Percentiles rank a stretch among this genome's conserved stretches.
Conservation (phyloP, 2,888 invertebrate genomes). For the Pyrrhia umbra region DNA sequence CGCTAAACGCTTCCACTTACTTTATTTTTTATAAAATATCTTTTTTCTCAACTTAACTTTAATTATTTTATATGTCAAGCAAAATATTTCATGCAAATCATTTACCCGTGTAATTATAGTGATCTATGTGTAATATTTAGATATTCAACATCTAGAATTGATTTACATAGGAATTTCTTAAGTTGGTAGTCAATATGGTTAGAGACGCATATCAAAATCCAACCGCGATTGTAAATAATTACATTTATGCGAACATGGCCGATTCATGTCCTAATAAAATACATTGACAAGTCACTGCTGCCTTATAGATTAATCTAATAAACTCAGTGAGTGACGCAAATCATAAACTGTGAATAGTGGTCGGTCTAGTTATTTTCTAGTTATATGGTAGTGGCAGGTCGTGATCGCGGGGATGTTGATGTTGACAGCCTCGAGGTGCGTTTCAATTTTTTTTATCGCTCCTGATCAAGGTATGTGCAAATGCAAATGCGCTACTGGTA, state of each 20-base stretch:
- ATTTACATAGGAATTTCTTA: conserved; percentile 60
- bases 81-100: conserved; percentile 48
- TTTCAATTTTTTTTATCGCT: conserved; percentile 33
- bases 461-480: conserved; percentile 28
- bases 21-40: conserved; percentile 57
- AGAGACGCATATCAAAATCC: conserved; percentile 56
- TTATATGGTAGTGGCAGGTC: conserved; percentile 54
- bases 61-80: conserved; percentile 27
- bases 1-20: conserved; percentile 71
- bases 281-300: conserved; percentile 49
- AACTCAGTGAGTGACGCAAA: conserved; percentile 55
- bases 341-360: conserved; percentile 58
- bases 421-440: conserved; percentile 37
- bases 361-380: conserved; percentile 44
- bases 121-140: conserved; percentile 55
- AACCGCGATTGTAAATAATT: conserved; percentile 57
- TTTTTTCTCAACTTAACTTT: conserved; percentile 29
- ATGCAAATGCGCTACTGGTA: conserved; percentile 28
- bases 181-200: conserved; percentile 48
- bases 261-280: conserved; percentile 62
- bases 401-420: conserved; percentile 23
- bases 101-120: conserved; percentile 45
- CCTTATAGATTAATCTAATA: conserved; percentile 61
- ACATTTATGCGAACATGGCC: conserved; percentile 59
- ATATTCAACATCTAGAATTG: conserved; percentile 51